phyloP scores from a whole-genome alignment of 1,140 invertebrate genomes.

The Phocides pigmalion region DNA sequence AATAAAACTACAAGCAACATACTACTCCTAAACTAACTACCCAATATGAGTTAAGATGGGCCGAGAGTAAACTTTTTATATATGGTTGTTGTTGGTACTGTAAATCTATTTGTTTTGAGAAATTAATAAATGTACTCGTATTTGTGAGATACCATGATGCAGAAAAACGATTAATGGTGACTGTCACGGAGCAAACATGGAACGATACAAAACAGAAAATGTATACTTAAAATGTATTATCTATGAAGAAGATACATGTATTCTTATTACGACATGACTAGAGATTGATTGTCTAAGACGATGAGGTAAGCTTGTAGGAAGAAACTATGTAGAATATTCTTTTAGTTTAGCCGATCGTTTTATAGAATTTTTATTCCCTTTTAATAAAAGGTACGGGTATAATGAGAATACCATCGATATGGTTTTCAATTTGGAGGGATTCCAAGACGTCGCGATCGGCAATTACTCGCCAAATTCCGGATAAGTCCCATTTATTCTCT shows the following conservation, averaged over 20 bases:
- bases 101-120: too few species aligned
- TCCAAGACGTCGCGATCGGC: slow-evolving; percentile 60
- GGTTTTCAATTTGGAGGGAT: slow-evolving; percentile 65
- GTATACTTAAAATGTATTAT: too few species aligned
- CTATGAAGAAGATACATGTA: too few species aligned
- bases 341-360: background rate
- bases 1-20: too few species aligned
- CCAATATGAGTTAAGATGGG: too few species aligned
- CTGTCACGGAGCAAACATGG: background rate
- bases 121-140: too few species aligned
- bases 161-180: background rate
- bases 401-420: slow-evolving; percentile 46
- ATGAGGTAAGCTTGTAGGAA: background rate
- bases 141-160: background rate
- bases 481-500: slow-evolving; percentile 50
- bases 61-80: too few species aligned
- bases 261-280: too few species aligned
- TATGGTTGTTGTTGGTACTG: too few species aligned
- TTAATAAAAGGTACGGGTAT: slow-evolving; percentile 24
- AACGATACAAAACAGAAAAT: too few species aligned
- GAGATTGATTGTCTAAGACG: too few species aligned
- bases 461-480: slow-evolving; percentile 56
- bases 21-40: too few species aligned
- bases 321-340: background rate
- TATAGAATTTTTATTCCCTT: slow-evolving; percentile 10